Base-by-base conservation (phyloP, 2,797 vertebrate species). In the Eulemur albifrons region DNA sequence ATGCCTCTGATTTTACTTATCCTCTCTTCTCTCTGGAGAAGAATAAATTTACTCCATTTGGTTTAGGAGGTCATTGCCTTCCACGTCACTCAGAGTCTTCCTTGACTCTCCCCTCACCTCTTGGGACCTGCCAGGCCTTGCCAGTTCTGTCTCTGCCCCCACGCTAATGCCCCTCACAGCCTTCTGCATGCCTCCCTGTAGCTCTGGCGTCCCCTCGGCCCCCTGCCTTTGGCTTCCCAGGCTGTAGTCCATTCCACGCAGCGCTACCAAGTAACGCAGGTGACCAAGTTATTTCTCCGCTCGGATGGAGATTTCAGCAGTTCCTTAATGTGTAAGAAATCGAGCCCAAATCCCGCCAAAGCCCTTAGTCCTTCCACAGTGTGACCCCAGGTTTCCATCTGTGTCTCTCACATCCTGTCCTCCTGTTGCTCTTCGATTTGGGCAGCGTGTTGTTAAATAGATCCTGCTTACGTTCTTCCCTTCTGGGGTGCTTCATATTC, bases 241-340 rank as follows among this genome's bases (percentile, higher is more conserved):
- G 59, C 57, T 35, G 23, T 32, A 0, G 17, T 73, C 27, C 13
- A 4, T 79, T 32, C 45, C 67, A 0, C 0, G 1, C 1, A 2
- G n/a, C 4, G 25, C 52, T 23, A 0, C 65, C 38, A 40, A 30
- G 32, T 48, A 7, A 35, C 2, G 1, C 11, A 2, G 7, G 11
- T 6, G 45, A 6, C 11, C 40, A 21, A 21, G 15, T 45, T 9
- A 13, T 43, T 48, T 87, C 35, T 89, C 18, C 6, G n/a, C 48
- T 43, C 35, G 8, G 84, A 38, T 8, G 21, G 76, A 81, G 81
- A 32, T 40, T 80, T 80, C 40, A 32, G 50, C 40, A 43, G 38
- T 15, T 70, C 35, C 57, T 40, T 69, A n/a, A 35, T 2, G 5
- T 12, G 0, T 27, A n/a, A 10, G 25, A 21, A 79, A 43, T 63